Evolutionary conservation across 2,888 invertebrate species (phyloP), one percentile per base, ranked within the genome.

Genomic region (Apodemia mormo): DNA sequence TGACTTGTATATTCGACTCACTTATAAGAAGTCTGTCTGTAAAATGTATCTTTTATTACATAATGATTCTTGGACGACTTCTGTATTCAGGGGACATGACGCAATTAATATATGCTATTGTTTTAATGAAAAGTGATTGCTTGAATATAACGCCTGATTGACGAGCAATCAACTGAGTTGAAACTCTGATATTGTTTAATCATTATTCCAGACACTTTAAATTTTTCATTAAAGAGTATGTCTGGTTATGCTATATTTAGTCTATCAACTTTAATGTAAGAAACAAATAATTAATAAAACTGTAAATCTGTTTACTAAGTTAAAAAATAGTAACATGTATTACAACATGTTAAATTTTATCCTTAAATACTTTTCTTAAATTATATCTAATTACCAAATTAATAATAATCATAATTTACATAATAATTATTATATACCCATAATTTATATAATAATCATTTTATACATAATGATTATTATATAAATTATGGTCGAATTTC

Each of bases 61-160:
- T 66, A 68, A 68, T 54, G 65, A 45, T 30, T 43, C 65, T 68
- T 49, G 40, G 40, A 68, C 65, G 65, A 69, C 67, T 65, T 40
- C n/a, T 66, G 40, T 68, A 68, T 65, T 68, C 40, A 65, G 68
- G 14, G 37, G 22, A 37, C 40, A 52, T 69, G 65, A 68, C 68
- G 54, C 54, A 68, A 54, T 54, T 69, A 71, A 70, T 70, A 64
- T 65, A 52, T 67, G 37, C 67, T 52, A 72, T 70, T 72, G 70
- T 72, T 49, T 72, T 14, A 56, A 69, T 70, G 64, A 70, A 72
- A 70, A 56, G 67, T 37, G 65, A 71, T 71, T 69, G 69, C 67
- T 49, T 58, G 56, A 56, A 66, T 52, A 52, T 68, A 66, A 56
- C 37, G 45, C 30, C 43, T 52, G 67, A 52, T 49, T 67, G 33